phyloP scores from a whole-genome alignment of 2,113 vertebrate species.

The Formicarius rufipectus region DNA sequence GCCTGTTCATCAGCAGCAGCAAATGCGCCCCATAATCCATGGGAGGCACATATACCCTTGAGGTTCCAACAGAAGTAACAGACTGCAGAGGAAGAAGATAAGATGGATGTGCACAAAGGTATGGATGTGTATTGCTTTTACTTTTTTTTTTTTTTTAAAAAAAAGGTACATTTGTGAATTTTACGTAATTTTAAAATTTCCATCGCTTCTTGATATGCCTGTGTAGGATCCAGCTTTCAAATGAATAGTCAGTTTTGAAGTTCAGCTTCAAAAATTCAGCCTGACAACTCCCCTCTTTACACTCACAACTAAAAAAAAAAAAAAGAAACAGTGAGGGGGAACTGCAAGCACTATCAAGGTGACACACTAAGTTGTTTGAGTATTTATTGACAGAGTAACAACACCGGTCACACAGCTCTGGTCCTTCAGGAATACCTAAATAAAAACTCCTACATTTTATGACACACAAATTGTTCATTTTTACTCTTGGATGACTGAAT shows the following conservation, averaged over 20 bases:
- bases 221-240: not conserved
- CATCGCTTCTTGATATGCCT: not conserved
- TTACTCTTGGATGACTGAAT: not conserved
- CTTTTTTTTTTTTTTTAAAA: not conserved
- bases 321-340: not conserved
- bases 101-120: not conserved
- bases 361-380: not conserved
- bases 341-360: not conserved
- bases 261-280: not conserved
- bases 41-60: not conserved
- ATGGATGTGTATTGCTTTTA: not conserved
- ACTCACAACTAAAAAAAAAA: not conserved
- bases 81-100: not conserved
- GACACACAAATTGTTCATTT: not conserved
- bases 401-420: not conserved
- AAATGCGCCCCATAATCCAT: not conserved
- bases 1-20: not conserved
- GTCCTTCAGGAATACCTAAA: constrained; percentile 2
- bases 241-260: not conserved
- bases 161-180: not conserved
- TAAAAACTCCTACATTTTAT: not conserved
- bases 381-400: not conserved
- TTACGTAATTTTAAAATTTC: not conserved
- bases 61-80: not conserved
- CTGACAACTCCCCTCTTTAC: not conserved